Evolutionary conservation across 2,113 vertebrate genomes (phyloP), one percentile per base, ranked within the genome.

Genomic region (Periophthalmus modestus): DNA sequence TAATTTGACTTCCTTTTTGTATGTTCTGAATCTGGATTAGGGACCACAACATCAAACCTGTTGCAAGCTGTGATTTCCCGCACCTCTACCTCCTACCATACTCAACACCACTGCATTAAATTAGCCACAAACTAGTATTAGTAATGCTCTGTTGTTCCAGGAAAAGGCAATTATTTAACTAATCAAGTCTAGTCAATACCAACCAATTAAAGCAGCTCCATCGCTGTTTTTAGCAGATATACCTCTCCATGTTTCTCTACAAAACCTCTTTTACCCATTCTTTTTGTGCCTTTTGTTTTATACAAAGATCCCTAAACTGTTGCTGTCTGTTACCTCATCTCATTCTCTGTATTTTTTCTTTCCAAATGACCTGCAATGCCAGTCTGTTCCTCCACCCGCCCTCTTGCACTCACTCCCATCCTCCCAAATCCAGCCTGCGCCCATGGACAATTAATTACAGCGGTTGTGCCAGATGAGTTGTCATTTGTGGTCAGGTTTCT

Each of bases 381-480:
- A 68, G 68, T 65, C 67, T 9, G 19, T 14, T 68, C 10, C 71
- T 5, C 28, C 70, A 9, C 24, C 61, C 69, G 46, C 39, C 33
- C 21, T 43, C 58, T 70, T 69, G 65, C 65, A 13, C 54, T 72
- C 33, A 10, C 70, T 68, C 70, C 14, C 28, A 4, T 77, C 75
- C 80, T 72, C 62, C 58, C 66, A 47, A 83, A 72, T 68, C 78
- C 57, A 68, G 6, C 50, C 7, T 9, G 52, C 59, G 68, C 74
- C 76, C 85, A 68, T 85, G 82, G 84, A 87, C 83, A 90, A 93
- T 93, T 93, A 92, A 93, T 92, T 89, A 92, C 89, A 90, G 81
- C 48, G 77, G 72, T 62, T 28, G 85, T 71, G 33, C 75, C 70
- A 86, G 86, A 92, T 82, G 86, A 93, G 87, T 85, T 92, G 89